Evolutionary conservation across 2,113 vertebrate genomes (phyloP), one percentile per base, ranked within the genome.

Genomic region (Xenopus laevis): DNA sequence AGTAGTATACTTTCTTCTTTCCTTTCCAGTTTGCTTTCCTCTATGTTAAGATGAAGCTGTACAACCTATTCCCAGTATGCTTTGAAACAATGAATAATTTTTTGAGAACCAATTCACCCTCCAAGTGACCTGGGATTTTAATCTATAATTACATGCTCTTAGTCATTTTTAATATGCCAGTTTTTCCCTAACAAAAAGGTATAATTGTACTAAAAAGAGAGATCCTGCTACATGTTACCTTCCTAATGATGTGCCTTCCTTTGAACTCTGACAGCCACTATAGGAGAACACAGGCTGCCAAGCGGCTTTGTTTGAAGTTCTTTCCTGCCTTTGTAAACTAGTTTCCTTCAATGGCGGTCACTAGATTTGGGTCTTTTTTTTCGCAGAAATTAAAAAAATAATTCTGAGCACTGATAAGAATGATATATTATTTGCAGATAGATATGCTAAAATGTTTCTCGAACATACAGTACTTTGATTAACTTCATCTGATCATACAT

Each of bases 241-340:
- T 85, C 81, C 80, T 68, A 85, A 84, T 81, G 78, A 74, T 82
- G 68, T 84, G 83, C 80, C 82, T 86, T 83, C 86, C 89, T 92
- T 86, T 91, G 90, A 91, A 90, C 90, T 86, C 82, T 84, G 84
- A 86, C 85, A 85, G 84, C 82, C 80, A 80, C 82, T 83, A 79
- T 82, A 78, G 84, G 82, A 79, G 59, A 74, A 81, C 81, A 78
- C 53, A 84, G 67, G 81, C 85, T 83, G 89, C 91, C 87, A 86
- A 85, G 85, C 68, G 10, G 23, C 80, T 44, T 73, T 73, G 83
- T 91, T 92, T 91, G 90, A 92, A 87, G 89, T 91, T 76, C 85
- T 87, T 92, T 92, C 91, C 90, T 90, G 89, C 88, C 88, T 91
- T 92, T 92, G 91, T 92, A 79, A 83, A 82, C 82, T 76, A 76